Conservation (phyloP, 2,113 vertebrate genomes). For the Bos taurus region ARS-UCD2.0 NC_037331.1:90025501-90026000, state of each 20-base stretch:
- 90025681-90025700: background rate
- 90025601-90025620: background rate
- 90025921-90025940: background rate
- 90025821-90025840: background rate
- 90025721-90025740: background rate
- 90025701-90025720: background rate
- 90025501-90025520: background rate
- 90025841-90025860: background rate
- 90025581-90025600: rapidly evolving
- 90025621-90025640: background rate
- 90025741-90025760: background rate
- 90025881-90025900: background rate
- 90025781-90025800: background rate
- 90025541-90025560: background rate
- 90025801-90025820: background rate
- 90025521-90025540: background rate
- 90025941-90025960: background rate
- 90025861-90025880: background rate
- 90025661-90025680: background rate
- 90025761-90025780: background rate
- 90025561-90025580: background rate
- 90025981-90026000: too few relatives aligned
- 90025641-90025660: background rate
- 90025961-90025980: background rate
- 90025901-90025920: background rate